Percentiles rank a stretch among this genome's conserved stretches.
Conservation (phyloP, 2,797 vertebrate species). For the Arrhamphus sclerolepis region DNA sequence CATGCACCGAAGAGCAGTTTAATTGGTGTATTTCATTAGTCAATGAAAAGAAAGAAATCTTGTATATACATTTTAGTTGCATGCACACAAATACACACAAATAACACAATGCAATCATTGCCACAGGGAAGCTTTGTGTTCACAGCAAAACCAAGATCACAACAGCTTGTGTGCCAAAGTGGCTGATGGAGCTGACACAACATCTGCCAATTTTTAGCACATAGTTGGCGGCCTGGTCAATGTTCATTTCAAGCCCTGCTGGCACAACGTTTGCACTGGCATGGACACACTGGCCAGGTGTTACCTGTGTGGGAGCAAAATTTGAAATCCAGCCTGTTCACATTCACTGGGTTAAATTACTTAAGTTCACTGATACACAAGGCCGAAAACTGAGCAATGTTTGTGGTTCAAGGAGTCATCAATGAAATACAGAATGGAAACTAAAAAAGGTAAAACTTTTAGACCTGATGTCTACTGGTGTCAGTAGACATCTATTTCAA, state of each 20-base stretch:
- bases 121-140: conserved; percentile 14
- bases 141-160: conserved; percentile 28
- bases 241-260: conserved; percentile 57
- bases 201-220: conserved; percentile 41
- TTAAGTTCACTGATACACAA: too few relatives aligned
- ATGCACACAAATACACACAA: background rate
- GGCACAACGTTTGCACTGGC: conserved; percentile 54
- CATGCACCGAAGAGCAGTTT: conserved; percentile 14
- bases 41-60: conserved; percentile 21
- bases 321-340: too few relatives aligned
- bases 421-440: background rate
- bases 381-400: too few relatives aligned
- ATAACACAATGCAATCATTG: background rate
- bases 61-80: background rate
- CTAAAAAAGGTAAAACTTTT: background rate
- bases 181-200: conserved; percentile 31
- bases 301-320: conserved; percentile 27
- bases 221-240: conserved; percentile 37
- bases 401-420: background rate
- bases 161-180: conserved; percentile 33
- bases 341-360: background rate
- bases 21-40: conserved; percentile 21
- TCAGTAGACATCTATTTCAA: background rate
- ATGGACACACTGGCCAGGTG: conserved; percentile 36
- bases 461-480: background rate